Evolutionary conservation across 1,140 invertebrate species (phyloP).

Genomic region (Penaeus chinensis): DNA sequence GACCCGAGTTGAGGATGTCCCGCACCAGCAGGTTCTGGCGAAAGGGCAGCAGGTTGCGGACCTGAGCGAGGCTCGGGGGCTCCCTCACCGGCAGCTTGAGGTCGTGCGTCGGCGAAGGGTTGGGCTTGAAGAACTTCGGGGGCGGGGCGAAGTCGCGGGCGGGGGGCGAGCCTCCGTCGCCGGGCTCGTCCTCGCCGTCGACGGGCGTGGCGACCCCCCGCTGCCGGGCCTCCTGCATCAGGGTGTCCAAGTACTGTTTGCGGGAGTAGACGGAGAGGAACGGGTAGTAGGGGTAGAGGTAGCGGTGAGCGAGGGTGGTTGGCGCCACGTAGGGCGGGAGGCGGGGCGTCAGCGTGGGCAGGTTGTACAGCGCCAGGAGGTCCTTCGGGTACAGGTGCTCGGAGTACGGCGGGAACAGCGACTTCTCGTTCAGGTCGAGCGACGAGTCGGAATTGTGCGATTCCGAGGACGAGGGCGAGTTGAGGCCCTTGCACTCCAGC

Average conservation of each 20-base stretch:
- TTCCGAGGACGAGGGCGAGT: conserved; percentile 79
- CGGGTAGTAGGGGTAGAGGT: conserved; percentile 60
- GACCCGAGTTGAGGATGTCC: conserved; percentile 4
- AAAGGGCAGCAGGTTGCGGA: conserved; percentile 11
- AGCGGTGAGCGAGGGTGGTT: conserved; percentile 46
- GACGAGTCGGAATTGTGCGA: conserved; percentile 82
- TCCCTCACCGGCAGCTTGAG: conserved; percentile 16
- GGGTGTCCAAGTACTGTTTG: conserved; percentile 78
- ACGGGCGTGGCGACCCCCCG: not conserved
- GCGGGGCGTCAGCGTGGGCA: conserved; percentile 36
- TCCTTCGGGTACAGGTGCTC: conserved; percentile 54
- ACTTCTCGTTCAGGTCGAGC: conserved; percentile 73
- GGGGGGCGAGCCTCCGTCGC: conserved; percentile 17
- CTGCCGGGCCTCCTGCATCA: conserved; percentile 71
- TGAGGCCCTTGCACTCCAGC: conserved; percentile 74
- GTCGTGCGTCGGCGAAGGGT: conserved; percentile 23
- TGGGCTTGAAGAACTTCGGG: conserved; percentile 45
- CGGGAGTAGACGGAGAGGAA: conserved; percentile 72
- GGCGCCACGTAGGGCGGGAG: conserved; percentile 46
- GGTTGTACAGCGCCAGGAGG: conserved; percentile 45
- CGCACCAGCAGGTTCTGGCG: conserved; percentile 17
- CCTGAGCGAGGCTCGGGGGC: not conserved
- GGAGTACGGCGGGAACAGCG: conserved; percentile 62
- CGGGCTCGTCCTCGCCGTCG: conserved; percentile 37
- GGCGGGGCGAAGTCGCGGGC: conserved; percentile 40